These are phyloP conservation scores for Heterohyrax brucei DNA, from an alignment of 2,797 vertebrate genomes.

Conservation along the genomic window DNA sequence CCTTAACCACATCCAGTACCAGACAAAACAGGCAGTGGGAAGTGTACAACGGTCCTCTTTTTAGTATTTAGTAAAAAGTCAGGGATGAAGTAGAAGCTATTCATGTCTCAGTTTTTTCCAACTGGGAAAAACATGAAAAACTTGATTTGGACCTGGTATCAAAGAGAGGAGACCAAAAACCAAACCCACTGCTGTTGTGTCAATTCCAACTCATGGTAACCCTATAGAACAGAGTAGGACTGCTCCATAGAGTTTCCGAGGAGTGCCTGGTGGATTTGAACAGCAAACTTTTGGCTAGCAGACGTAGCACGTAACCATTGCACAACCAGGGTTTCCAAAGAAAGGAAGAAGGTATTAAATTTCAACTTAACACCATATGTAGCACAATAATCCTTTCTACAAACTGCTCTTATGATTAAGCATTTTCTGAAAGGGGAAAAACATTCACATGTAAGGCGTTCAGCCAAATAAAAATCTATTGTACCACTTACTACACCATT, in stretches of 20 bases:
- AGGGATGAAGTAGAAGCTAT: not conserved
- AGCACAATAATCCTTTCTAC: not conserved
- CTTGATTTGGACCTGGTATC: not conserved
- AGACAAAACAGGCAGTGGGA: not conserved
- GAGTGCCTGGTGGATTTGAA: too few relatives aligned
- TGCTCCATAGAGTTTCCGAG: too few relatives aligned
- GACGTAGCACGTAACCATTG: too few relatives aligned
- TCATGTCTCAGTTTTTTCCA: slow-evolving; percentile 47
- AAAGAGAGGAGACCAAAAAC: too few relatives aligned
- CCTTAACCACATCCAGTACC: not conserved
- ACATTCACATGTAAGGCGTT: slow-evolving; percentile 8
- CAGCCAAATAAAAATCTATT: slow-evolving; percentile 85
- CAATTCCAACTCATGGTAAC: too few relatives aligned
- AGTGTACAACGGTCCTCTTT: not conserved
- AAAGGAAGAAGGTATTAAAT: slow-evolving; percentile 13
- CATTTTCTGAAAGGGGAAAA: not conserved
- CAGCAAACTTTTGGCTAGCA: too few relatives aligned
- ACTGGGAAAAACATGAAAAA: slow-evolving; percentile 32
- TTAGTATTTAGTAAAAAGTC: slow-evolving; percentile 37
- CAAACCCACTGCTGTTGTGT: too few relatives aligned
- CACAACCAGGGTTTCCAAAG: too few relatives aligned
- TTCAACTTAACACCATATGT: not conserved
- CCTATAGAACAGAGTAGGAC: too few relatives aligned
- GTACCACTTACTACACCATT: slow-evolving; percentile 81
- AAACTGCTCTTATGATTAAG: not conserved